Evolutionary conservation across 2,113 vertebrate species (phyloP).

Genomic region (Tyto alba): DNA sequence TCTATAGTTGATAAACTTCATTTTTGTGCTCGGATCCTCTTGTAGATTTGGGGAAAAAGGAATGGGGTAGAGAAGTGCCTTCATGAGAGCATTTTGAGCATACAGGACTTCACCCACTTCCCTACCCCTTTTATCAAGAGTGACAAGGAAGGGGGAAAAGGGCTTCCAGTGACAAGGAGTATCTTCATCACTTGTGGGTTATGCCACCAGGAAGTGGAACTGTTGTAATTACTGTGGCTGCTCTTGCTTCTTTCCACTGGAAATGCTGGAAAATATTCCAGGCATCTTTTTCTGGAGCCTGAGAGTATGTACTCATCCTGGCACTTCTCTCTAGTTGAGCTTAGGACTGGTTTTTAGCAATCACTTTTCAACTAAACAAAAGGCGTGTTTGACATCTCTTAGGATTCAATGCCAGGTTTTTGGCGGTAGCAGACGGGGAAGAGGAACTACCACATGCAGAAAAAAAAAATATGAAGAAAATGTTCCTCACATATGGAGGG

Average conservation of each 20-base stretch:
- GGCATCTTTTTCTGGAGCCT: not conserved
- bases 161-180: not conserved
- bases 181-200: not conserved
- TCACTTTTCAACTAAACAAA: constrained; percentile 37
- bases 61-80: not conserved
- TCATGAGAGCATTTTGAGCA: not conserved
- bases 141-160: not conserved
- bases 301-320: not conserved
- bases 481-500: constrained; percentile 56
- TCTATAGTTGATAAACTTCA: not conserved
- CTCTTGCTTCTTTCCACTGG: not conserved
- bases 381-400: constrained; percentile 20
- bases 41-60: not conserved
- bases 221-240: not conserved
- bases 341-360: not conserved
- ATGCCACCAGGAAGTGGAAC: not conserved
- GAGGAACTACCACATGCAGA: constrained; percentile 54
- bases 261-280: not conserved
- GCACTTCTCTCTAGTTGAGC: not conserved
- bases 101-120: not conserved
- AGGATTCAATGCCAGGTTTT: constrained; percentile 13
- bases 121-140: not conserved
- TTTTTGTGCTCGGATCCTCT: not conserved
- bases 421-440: constrained; percentile 5
- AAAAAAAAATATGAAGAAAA: constrained; percentile 48